Conservation (phyloP, 2,113 vertebrate genomes). For the Archocentrus centrarchus region DNA sequence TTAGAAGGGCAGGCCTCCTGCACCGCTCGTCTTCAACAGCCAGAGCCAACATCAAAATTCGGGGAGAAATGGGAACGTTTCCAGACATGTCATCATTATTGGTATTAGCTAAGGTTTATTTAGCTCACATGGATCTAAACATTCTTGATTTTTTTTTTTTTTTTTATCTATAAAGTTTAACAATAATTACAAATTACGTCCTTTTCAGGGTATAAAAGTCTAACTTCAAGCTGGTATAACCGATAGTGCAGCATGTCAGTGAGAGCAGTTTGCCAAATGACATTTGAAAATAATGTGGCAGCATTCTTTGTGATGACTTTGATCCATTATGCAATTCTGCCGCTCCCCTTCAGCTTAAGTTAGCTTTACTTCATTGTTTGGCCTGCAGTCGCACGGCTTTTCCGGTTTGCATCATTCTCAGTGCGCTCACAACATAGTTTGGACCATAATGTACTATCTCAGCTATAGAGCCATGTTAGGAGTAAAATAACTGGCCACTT, state of each 20-base stretch:
- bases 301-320: neutral
- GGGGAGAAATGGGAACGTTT: neutral
- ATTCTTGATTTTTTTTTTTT: neutral
- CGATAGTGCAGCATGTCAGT: neutral
- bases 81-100: neutral
- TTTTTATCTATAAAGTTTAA: neutral
- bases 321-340: neutral
- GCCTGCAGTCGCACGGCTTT: neutral
- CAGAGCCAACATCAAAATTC: constrained; percentile 27
- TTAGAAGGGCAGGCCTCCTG: neutral
- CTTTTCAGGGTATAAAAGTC: neutral
- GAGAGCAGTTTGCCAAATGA: neutral
- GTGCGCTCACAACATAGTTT: neutral
- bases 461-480: neutral
- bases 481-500: neutral
- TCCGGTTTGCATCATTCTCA: neutral
- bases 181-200: neutral
- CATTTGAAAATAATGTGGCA: neutral
- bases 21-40: neutral
- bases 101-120: neutral
- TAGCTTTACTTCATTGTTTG: neutral
- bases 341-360: neutral
- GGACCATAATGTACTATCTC: neutral
- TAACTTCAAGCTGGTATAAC: neutral
- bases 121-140: neutral